Evolutionary conservation across 2,113 vertebrate genomes (phyloP), one percentile per base, ranked within the genome.

Genomic region (Australoheros scitulus): DNA sequence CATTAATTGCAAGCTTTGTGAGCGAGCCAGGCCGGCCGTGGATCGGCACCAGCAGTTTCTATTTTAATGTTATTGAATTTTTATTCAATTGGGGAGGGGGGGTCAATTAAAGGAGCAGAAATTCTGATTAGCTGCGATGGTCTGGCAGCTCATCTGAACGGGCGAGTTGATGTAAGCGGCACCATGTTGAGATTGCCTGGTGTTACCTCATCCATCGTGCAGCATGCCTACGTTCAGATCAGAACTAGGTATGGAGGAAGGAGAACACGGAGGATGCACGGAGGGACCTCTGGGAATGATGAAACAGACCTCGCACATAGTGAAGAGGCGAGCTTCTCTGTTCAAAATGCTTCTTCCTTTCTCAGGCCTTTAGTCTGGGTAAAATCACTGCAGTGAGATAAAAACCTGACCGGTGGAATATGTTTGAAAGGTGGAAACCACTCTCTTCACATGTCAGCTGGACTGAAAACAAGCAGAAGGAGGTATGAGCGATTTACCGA

Each of bases 161-260:
- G 26, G 61, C 2, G 60, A 82, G 86, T 90, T 94, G 91, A 93
- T 90, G 92, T 90, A 90, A 92, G 91, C 83, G 79, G 90, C 87
- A 52, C 83, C 83, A 61, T 79, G 72, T 55, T 58, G 87, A 70
- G 88, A 90, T 94, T 94, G 81, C 93, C 89, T 29, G 86, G 76
- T 76, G 88, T 94, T 94, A 91, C 94, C 90, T 94, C 94, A 94
- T 92, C 89, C 80, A 10, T 80, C 7, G 58, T 43, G 64, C 84
- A 32, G 76, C 80, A 55, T 60, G 87, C 87, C 81, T 26, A 17
- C 43, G 59, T 78, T 88, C 76, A 76, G 82, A 92, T 79, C 82
- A 78, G 79, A 83, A 75, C 77, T 86, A 92, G 93, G 92, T 92
- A 82, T 52, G 79, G 83, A 92, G 84, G 88, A 82, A 88, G 90